Conservation (phyloP, 1,140 invertebrate species). For the Zaprionus gabonicus region DNA sequence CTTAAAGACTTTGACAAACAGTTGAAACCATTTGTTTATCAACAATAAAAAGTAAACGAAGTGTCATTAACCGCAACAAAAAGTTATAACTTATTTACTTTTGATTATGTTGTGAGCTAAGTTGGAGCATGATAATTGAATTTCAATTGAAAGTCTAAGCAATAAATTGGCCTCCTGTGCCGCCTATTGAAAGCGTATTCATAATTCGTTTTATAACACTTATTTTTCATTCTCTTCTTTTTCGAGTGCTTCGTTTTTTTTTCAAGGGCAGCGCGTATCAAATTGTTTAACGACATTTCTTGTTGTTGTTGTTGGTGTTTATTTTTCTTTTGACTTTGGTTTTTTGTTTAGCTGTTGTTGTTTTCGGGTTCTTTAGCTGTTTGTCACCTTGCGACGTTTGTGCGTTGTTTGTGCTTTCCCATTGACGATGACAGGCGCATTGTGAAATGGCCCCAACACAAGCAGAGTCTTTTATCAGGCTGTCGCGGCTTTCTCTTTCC, state of each 20-base stretch:
- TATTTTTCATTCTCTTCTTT: conserved; percentile 8
- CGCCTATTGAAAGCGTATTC: conserved; percentile 4
- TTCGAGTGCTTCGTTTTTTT: conserved; percentile 23
- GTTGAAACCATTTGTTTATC: neutral
- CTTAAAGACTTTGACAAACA: neutral
- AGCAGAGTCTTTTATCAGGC: conserved; percentile 33
- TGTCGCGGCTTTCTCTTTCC: conserved; percentile 9
- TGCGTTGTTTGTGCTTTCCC: conserved; percentile 8
- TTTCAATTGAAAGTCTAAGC: too few relatives aligned
- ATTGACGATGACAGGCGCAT: conserved; percentile 57
- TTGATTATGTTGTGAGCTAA: neutral
- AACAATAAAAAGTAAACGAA: neutral
- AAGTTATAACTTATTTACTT: neutral
- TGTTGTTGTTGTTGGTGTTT: conserved; percentile 1
- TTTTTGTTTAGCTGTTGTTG: conserved; percentile 26
- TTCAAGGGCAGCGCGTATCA: conserved; percentile 75
- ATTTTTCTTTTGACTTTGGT: conserved; percentile 30
- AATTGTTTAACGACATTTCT: conserved; percentile 75
- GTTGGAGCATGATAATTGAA: too few relatives aligned
- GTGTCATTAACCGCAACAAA: too few relatives aligned
- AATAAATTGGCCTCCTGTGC: neutral
- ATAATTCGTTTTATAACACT: conserved; percentile 18
- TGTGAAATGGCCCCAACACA: conserved; percentile 18
- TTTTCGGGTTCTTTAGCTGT: conserved; percentile 50
- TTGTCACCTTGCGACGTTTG: conserved; percentile 64